Conservation (phyloP, 2,113 vertebrate species). For the Boulengeromyrus knoepffleri region DNA sequence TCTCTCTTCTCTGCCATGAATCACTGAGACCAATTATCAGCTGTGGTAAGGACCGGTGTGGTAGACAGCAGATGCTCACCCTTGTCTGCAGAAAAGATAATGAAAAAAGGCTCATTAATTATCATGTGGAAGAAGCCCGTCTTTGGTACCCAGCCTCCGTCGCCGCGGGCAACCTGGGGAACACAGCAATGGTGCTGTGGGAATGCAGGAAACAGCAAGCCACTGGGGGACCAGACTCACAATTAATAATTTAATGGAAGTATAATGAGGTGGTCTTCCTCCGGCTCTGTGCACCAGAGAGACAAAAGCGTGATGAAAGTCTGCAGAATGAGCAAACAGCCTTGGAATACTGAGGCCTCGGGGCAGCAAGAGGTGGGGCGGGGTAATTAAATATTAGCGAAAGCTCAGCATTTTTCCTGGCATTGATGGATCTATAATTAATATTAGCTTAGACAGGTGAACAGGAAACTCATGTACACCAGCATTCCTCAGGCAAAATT, state of each 20-base stretch:
- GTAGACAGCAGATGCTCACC: neutral
- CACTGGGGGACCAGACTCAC: slow-evolving; percentile 31
- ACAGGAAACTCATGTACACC: neutral
- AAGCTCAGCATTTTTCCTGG: slow-evolving; percentile 47
- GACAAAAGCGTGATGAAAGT: slow-evolving; percentile 43
- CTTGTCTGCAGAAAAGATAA: slow-evolving; percentile 2
- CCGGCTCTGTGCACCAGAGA: slow-evolving; percentile 39
- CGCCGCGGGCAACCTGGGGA: slow-evolving; percentile 34
- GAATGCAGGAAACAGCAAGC: slow-evolving; percentile 33
- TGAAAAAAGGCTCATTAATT: neutral
- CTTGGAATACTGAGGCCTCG: slow-evolving; percentile 45
- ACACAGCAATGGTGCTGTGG: slow-evolving; percentile 26
- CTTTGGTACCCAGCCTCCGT: slow-evolving; percentile 2
- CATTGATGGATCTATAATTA: slow-evolving; percentile 55
- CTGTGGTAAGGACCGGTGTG: neutral
- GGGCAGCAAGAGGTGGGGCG: slow-evolving; percentile 29
- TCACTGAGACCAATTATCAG: neutral
- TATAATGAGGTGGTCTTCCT: slow-evolving; percentile 42
- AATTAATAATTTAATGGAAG: slow-evolving; percentile 45
- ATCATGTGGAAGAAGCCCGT: neutral
- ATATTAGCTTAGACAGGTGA: slow-evolving; percentile 42
- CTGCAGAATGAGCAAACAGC: slow-evolving; percentile 32
- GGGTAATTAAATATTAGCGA: slow-evolving; percentile 63
- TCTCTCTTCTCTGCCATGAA: neutral
- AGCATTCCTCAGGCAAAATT: neutral